These are phyloP conservation scores for Rhopalosiphum padi DNA, from an alignment of 1,140 invertebrate genomes.

Conservation along the genomic window DNA sequence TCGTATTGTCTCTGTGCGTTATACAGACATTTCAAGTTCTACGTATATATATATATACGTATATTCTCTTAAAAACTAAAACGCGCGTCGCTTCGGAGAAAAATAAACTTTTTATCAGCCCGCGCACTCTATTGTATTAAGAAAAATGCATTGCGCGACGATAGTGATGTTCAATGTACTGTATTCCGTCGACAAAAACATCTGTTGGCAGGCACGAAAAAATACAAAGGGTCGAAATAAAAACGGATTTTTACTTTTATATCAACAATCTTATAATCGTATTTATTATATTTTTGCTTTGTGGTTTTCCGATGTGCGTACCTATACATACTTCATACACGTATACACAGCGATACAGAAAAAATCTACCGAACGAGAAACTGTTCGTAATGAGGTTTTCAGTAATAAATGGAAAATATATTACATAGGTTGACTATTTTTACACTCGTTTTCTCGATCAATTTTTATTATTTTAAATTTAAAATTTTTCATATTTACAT, in stretches of 20 bases:
- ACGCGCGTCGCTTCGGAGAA: neutral
- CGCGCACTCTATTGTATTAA: neutral
- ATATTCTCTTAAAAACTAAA: neutral
- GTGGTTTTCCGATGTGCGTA: neutral
- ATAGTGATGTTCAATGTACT: neutral
- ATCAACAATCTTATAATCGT: neutral
- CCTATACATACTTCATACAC: neutral
- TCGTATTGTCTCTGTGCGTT: neutral
- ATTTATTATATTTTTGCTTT: constrained; percentile 1
- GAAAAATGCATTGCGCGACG: neutral
- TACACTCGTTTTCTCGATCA: too few relatives aligned
- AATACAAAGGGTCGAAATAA: neutral
- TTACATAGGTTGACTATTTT: too few relatives aligned
- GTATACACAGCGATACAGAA: neutral
- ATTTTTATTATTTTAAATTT: too few relatives aligned
- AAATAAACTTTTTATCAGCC: constrained; percentile 23
- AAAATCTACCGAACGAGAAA: neutral
- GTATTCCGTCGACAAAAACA: neutral
- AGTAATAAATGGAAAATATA: too few relatives aligned
- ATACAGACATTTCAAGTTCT: neutral
- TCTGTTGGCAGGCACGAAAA: neutral
- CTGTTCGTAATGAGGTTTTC: neutral
- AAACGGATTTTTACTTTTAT: neutral
- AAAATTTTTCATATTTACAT: too few relatives aligned
- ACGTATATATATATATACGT: neutral